These are phyloP conservation scores for Stenchaetothrips biformis DNA, from an alignment of 2,888 invertebrate genomes.

Conservation along the genomic window DNA sequence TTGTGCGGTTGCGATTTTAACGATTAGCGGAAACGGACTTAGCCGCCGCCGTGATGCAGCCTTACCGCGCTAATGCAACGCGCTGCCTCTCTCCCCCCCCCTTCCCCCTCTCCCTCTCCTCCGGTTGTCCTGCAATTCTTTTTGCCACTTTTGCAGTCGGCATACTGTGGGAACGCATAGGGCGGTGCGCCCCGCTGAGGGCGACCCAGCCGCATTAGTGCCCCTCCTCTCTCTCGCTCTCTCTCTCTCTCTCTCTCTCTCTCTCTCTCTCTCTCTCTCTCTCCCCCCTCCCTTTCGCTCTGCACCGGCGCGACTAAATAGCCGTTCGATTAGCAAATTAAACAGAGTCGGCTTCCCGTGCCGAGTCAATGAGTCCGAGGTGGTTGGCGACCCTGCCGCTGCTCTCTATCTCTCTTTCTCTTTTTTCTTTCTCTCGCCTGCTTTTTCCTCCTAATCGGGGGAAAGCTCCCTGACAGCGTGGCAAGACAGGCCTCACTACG, in stretches of 20 bases:
- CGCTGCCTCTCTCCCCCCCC: too few species aligned
- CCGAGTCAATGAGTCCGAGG: too few species aligned
- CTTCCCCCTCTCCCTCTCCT: too few species aligned
- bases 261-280: conserved; percentile 29
- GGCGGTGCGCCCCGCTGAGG: conserved; percentile 39
- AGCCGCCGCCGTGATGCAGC: too few species aligned
- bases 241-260: conserved; percentile 29
- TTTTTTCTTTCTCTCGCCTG: background rate
- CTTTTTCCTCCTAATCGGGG: too few species aligned
- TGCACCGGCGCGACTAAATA: background rate
- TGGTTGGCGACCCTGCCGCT: too few species aligned
- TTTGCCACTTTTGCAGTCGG: conserved; percentile 34
- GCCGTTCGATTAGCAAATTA: too few species aligned
- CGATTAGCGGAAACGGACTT: conserved; percentile 32
- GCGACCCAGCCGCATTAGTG: conserved; percentile 39
- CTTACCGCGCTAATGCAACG: too few species aligned
- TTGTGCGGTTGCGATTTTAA: conserved; percentile 26
- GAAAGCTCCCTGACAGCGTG: too few species aligned
- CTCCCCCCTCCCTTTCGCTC: conserved; percentile 31
- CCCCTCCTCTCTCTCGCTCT: conserved; percentile 37
- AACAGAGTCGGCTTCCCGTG: too few species aligned
- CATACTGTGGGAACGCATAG: conserved; percentile 41
- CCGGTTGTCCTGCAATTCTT: too few species aligned
- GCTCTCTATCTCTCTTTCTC: background rate
- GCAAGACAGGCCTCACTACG: too few species aligned